Base-by-base conservation (phyloP, 2,797 vertebrate genomes). In the Lophius americanus region DNA sequence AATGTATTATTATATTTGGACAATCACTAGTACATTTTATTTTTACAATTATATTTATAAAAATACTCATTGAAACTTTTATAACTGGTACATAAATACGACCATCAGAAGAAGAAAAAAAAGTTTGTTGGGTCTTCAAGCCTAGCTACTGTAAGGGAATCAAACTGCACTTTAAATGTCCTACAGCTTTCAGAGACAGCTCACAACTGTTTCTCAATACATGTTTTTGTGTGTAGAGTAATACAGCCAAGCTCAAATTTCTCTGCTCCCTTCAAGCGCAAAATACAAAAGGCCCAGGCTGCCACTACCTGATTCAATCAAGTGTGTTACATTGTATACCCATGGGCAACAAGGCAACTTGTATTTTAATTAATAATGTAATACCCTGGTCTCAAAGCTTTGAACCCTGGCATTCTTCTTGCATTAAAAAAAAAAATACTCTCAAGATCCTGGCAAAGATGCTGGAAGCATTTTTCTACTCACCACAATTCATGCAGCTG, bases 341-440 rank as follows among this genome's bases (percentile, higher is more conserved):
- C 96, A 96, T 94, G 64, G 96, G 96, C 96, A 96, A 96, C 89
- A 79, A 88, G 93, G 95, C 92, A 94, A 95, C 95, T 95, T 95
- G 94, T 96, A 91, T 96, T 98, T 97, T 97, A 99, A 98, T 98
- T 98, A 98, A 97, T 97, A 97, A 95, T 91, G 93, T 89, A 91
- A 94, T 95, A 93, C 94, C 93, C 88, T 90, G 89, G 91, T 94
- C 95, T 96, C 94, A 94, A 92, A 93, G 94, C 88, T 94, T 83
- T 91, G 91, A 95, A 95, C 95, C 82, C 88, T 94, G 95, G 96
- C 95, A 90, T 94, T 92, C 91, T 94, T 92, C 92, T 90, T 51
- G 32, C 50, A 0, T 49, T 92, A 44, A 44, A 44, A 42, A 42
- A 23, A 23, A 96, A 97, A 96, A 97, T 94, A 95, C 92, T 95